Base-by-base conservation (phyloP, 2,888 invertebrate species). In the Dysmachus trigonus region DNA sequence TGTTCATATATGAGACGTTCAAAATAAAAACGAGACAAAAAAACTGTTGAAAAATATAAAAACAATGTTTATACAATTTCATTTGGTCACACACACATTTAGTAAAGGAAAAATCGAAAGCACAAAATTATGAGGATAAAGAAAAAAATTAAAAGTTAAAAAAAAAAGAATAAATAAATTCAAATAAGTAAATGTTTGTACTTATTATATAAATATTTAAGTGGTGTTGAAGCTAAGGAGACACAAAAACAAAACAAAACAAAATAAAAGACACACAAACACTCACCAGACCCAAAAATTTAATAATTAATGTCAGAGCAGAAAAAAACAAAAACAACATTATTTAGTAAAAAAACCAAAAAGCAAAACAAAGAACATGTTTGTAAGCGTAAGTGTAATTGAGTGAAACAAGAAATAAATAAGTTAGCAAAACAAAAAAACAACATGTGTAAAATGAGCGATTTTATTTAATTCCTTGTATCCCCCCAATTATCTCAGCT, bases 341-440 rank as follows among this genome's bases (percentile, higher is more conserved):
- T 51, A 77, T 77, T 47, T 77, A 77, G 62, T 53, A 53, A 51
- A 81, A 51, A 30, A 27, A 8, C 5, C 2, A 31, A 31, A 31
- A 15, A 31, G n/a, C n/a, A n/a, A 72, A 31, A 2, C 31, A 72
- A 72, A 53, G 51, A 76, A 76, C 10, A 81, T 81, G 81, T 81
- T 81, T 81, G 62, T 81, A 81, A 81, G 53, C 51, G 47, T 81
- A 81, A 62, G 35, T 81, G 81, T 81, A 81, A 81, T 47, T 81
- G 81, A 81, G 81, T 81, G 81, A 81, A 81, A 62, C 53, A 81
- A 81, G 53, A 33, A 81, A 81, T 81, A 81, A 81, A 81, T 81
- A 81, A 81, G 81, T 81, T 81, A 81, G 81, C 30, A 62, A 73
- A 73, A 73, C 10, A 13, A 73, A 73, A 62, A n/a, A 41, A 41